A percentile compares a stretch with the other conserved stretches of the same genome.
phyloP scores from a whole-genome alignment of 2,113 vertebrate genomes.

The Asarcornis scutulata region DNA sequence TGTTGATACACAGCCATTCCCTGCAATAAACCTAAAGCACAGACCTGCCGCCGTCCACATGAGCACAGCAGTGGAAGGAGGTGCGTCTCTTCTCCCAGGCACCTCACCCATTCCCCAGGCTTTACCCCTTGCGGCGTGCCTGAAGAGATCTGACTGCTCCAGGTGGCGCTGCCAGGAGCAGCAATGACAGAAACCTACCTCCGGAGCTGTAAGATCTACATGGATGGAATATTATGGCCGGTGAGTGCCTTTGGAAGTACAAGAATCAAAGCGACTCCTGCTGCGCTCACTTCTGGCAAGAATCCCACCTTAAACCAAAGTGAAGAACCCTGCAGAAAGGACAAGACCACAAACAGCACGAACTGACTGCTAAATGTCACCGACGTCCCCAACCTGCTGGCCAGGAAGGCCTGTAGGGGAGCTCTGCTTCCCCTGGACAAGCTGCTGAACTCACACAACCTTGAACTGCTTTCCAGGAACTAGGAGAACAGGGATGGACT shows the following conservation, averaged over 20 bases:
- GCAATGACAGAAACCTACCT: neutral
- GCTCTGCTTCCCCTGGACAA: neutral
- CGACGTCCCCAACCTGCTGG: neutral
- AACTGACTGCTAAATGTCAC: neutral
- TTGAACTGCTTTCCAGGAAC: neutral
- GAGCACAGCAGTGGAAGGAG: neutral
- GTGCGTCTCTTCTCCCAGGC: fast-evolving
- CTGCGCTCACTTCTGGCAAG: neutral
- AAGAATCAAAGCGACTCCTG: neutral
- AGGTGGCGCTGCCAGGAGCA: neutral
- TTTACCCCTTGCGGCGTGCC: neutral
- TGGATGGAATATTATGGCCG: neutral
- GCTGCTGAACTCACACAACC: neutral
- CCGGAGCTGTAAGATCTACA: neutral
- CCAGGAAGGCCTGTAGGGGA: neutral
- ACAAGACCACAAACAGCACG: fast-evolving
- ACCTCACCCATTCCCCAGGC: neutral
- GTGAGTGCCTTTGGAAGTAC: neutral
- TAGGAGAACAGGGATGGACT: neutral
- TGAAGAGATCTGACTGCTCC: neutral
- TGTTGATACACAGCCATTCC: neutral
- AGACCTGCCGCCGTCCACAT: neutral
- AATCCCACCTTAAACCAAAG: neutral
- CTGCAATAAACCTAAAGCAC: neutral
- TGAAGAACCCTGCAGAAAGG: neutral